A percentile compares a stretch with the other conserved stretches of the same genome.
Conservation (phyloP, 2,113 vertebrate species). For the Herpailurus yagouaroundi region DNA sequence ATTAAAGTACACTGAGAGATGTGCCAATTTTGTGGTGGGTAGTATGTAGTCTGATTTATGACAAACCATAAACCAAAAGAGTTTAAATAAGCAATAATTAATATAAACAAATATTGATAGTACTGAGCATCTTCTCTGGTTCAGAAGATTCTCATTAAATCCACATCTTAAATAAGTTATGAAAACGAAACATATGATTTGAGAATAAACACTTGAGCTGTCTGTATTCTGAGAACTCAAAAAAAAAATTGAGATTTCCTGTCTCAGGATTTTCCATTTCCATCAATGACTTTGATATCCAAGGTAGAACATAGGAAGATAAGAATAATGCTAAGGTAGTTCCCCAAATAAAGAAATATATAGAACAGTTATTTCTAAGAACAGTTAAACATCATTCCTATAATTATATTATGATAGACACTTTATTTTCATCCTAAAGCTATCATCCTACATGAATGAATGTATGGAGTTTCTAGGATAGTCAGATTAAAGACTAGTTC, state of each 20-base stretch:
- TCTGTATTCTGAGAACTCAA: background rate
- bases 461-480: background rate
- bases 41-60: background rate
- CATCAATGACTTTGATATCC: background rate
- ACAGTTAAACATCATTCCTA: background rate
- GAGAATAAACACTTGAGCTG: background rate
- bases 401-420: background rate
- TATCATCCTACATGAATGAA: background rate
- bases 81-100: slow-evolving; percentile 36
- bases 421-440: slow-evolving; percentile 15
- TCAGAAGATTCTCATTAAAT: background rate
- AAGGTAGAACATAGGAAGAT: background rate
- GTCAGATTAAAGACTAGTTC: background rate
- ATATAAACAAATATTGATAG: slow-evolving; percentile 22
- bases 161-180: slow-evolving; percentile 33
- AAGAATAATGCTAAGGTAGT: background rate
- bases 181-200: slow-evolving; percentile 4
- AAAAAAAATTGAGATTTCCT: slow-evolving; percentile 23
- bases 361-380: background rate
- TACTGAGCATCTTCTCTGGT: slow-evolving; percentile 22
- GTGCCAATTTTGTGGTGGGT: background rate
- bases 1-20: background rate
- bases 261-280: slow-evolving; percentile 14
- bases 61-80: background rate
- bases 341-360: background rate